Evolutionary conservation across 2,888 invertebrate species (phyloP), one percentile per base, ranked within the genome.

Genomic region (Oxystoma pomonae): DNA sequence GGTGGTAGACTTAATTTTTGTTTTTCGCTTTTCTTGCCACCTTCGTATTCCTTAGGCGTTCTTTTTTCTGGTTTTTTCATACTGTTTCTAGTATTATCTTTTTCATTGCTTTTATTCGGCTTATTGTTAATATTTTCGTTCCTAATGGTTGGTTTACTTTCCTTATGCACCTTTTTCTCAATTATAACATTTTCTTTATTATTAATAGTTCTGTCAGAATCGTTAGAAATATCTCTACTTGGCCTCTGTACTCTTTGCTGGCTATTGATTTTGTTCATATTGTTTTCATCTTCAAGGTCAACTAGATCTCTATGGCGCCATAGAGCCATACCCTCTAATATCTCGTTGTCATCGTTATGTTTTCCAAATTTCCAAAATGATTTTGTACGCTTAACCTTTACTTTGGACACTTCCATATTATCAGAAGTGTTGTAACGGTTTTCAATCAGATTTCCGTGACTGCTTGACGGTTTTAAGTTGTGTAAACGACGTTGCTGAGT

Each of bases 261-360:
- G 58, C 63, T 72, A 20, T 60, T 63, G 16, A 62, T 55, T 59
- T 71, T 71, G 55, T 72, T 73, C 59, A 70, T 70, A 53, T 82
- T 81, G 66, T 82, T 84, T 68, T 85, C 84, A 16, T 85, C 84
- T 17, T 74, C 70, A 16, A 90, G 87, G 71, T 90, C 91, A 0
- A 93, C 91, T 65, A 93, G 83, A 70, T 93, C 92, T 49, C 92
- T 84, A 76, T 93, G 93, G 74, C 90, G 89, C 93, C 93, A 93
- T 60, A 93, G 82, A 0, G 92, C 88, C 92, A 93, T 93, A 0
- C 93, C 93, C 73, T 92, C 92, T 72, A 93, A 82, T 59, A 92
- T 91, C 66, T 92, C 92, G 71, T 86, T 86, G 61, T 88, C 87
- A 17, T 85, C 85, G 1, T 86, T 86, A 59, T 81, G 82, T 62